Percentiles rank a stretch among this genome's conserved stretches.
These are phyloP conservation scores for Intoshia linei DNA, from an alignment of 1,140 invertebrate genomes.

Conservation along the genomic window DNA sequence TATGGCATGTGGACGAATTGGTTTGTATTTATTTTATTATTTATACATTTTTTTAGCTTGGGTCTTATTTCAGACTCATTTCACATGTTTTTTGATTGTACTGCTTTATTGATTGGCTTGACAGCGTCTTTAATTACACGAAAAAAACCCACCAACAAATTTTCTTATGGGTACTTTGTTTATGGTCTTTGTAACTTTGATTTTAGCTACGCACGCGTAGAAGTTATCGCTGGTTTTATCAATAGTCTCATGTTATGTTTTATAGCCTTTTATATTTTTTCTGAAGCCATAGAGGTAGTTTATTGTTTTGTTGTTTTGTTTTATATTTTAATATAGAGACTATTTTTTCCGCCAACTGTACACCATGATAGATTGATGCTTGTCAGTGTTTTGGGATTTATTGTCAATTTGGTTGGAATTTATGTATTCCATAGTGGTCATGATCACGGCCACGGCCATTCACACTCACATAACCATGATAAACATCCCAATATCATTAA, in stretches of 20 bases:
- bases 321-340: constrained; percentile 11
- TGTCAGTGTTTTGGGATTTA: constrained; percentile 55
- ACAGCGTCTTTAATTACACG: constrained; percentile 47
- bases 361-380: constrained; percentile 30
- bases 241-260: constrained; percentile 75
- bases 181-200: constrained; percentile 2
- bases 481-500: neutral
- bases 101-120: constrained; percentile 57
- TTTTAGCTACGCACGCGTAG: constrained; percentile 40
- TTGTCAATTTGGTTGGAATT: constrained; percentile 76
- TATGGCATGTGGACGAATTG: constrained; percentile 83
- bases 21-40: constrained; percentile 7
- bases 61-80: constrained; percentile 88
- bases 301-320: constrained; percentile 1
- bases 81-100: constrained; percentile 98
- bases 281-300: constrained; percentile 48
- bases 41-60: constrained; percentile 20
- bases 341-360: constrained; percentile 29
- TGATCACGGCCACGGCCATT: constrained; percentile 17
- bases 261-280: constrained; percentile 79
- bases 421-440: constrained; percentile 38
- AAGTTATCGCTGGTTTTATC: constrained; percentile 72
- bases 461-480: constrained; percentile 4
- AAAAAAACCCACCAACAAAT: constrained; percentile 64
- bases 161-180: constrained; percentile 40